Conservation (phyloP, 2,888 invertebrate genomes). For the Metalampra italica region DNA sequence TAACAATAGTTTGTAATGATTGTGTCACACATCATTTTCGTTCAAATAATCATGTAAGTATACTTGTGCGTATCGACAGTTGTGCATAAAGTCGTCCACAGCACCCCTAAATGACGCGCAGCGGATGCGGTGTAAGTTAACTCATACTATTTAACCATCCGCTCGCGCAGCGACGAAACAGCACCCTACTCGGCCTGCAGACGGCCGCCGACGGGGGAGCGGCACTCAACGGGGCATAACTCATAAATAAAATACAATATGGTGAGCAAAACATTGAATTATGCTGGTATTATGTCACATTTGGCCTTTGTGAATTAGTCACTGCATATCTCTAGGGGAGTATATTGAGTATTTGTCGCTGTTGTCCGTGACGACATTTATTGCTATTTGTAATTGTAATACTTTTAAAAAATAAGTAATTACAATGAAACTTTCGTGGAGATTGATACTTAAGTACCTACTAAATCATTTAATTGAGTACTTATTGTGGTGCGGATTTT, state of each 20-base stretch:
- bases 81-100: conserved; percentile 44
- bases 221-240: conserved; percentile 66
- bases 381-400: conserved; percentile 17
- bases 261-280: conserved; percentile 80
- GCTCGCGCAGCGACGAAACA: conserved; percentile 68
- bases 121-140: conserved; percentile 75
- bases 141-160: conserved; percentile 76
- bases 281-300: conserved; percentile 78
- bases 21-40: no score
- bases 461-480: no score
- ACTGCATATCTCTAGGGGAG: conserved; percentile 55
- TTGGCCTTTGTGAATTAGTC: conserved; percentile 78
- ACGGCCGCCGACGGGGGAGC: conserved; percentile 15
- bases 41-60: no score
- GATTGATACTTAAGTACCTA: neutral
- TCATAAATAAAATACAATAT: conserved; percentile 80
- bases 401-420: neutral
- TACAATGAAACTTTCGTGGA: neutral
- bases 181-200: conserved; percentile 44
- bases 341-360: conserved; percentile 55
- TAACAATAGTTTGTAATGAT: no score
- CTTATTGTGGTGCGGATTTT: no score
- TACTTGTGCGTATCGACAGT: no score
- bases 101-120: conserved; percentile 70
- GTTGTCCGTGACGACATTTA: conserved; percentile 56